Evolutionary conservation across 2,113 vertebrate genomes (phyloP), one percentile per base, ranked within the genome.

Genomic region (Poicephalus gulielmi): DNA sequence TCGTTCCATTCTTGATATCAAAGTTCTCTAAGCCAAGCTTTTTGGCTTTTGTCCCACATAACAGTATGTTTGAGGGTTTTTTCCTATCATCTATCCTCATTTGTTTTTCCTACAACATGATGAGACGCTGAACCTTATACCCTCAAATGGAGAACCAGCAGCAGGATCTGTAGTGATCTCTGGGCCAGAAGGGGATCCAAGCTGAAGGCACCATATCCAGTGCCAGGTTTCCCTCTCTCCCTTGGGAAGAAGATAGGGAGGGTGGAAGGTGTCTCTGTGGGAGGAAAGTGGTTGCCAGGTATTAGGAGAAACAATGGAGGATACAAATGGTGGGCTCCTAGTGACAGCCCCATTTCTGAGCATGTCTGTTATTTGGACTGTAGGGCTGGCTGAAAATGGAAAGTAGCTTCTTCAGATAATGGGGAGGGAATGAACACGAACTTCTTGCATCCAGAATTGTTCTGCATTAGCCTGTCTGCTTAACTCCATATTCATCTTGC

Each of bases 81-180:
- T 83, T 77, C 44, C 68, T 39, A 5, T 17, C 8, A 3, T 30
- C 28, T 50, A 66, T 57, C 33, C 35, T 84, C 10, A 0, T 46
- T 47, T 31, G 13, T 41, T 50, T 68, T 20, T 77, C 17, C n/a
- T 0, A 0, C 13, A 52, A 71, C 23, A 15, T 0, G 2, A 4
- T 55, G 62, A 14, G 57, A 43, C 30, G 31, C 66, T n/a, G 52
- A n/a, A 44, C 11, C 43, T 79, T 27, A 5, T 71, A 31, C 4
- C 17, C 33, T 75, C n/a, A 2, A 4, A 3, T 2, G 10, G 44
- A 73, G 33, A 70, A 47, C 0, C 17, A 66, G 49, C 31, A 74
- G 35, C 11, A 67, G 53, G 46, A 44, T 10, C 31, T 17, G 35
- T 15, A 18, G 62, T n/a, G 50, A 18, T 22, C 43, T 85, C 60